Conservation (phyloP, 2,888 invertebrate genomes). For the Masnerella sp. region DNA sequence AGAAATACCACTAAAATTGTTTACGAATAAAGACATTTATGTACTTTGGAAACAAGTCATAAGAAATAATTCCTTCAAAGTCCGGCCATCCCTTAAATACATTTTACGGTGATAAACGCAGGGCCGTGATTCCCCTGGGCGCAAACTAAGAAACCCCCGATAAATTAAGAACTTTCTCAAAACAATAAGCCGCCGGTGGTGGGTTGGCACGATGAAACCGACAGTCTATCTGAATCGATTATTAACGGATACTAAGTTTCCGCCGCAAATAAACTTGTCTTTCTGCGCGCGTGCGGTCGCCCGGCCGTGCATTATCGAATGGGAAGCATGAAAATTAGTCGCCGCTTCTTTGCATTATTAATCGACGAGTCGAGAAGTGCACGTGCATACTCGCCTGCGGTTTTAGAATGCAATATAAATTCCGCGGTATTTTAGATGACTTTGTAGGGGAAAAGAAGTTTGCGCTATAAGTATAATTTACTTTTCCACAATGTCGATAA, state of each 20-base stretch:
- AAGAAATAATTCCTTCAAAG: conserved; percentile 26
- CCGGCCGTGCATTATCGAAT: conserved; percentile 26
- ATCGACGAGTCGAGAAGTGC: conserved; percentile 21
- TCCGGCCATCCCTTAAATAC: neutral
- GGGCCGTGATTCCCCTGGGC: conserved; percentile 56
- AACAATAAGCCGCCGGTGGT: conserved; percentile 68
- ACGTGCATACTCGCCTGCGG: conserved; percentile 25
- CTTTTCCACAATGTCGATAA: conserved; percentile 11
- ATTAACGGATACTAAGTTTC: conserved; percentile 68
- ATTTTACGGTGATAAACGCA: conserved; percentile 70
- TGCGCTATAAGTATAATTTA: conserved; percentile 27
- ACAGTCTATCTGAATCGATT: conserved; percentile 74
- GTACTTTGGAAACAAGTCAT: neutral
- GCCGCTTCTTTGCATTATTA: conserved; percentile 38
- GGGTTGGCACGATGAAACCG: conserved; percentile 68
- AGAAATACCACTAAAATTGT: no score
- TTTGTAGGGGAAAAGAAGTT: conserved; percentile 26
- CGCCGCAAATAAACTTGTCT: conserved; percentile 46
- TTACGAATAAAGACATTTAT: neutral
- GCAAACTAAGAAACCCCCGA: conserved; percentile 65
- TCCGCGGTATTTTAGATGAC: conserved; percentile 31
- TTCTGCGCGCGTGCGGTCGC: conserved; percentile 31
- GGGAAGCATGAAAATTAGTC: conserved; percentile 20
- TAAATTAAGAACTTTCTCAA: conserved; percentile 73
- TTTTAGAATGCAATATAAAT: conserved; percentile 48